phyloP scores from a whole-genome alignment of 2,797 vertebrate genomes.

The Yasuhikotakia modesta region DNA sequence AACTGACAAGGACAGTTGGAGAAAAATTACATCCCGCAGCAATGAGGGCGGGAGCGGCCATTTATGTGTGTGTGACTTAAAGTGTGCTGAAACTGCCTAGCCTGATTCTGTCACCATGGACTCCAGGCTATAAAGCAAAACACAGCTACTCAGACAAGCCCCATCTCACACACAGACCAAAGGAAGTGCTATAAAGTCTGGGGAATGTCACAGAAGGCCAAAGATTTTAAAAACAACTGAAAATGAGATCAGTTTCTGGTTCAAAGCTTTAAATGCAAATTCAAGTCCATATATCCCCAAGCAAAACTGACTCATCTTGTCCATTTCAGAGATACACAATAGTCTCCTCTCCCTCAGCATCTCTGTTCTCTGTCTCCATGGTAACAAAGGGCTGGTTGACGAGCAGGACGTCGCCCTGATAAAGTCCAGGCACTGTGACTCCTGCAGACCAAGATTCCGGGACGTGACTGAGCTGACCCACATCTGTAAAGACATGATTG shows the following conservation, averaged over 20 bases:
- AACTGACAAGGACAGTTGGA: slow-evolving; percentile 33
- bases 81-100: slow-evolving; percentile 41
- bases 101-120: slow-evolving; percentile 55
- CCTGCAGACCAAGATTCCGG: slow-evolving; percentile 65
- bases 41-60: background rate
- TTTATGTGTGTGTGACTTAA: slow-evolving; percentile 12
- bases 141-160: slow-evolving; percentile 27
- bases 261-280: slow-evolving; percentile 24
- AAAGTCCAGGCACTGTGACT: slow-evolving; percentile 59
- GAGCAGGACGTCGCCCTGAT: slow-evolving; percentile 65
- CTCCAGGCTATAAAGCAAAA: slow-evolving; percentile 39
- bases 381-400: slow-evolving; percentile 66
- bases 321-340: slow-evolving; percentile 78
- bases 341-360: slow-evolving; percentile 78
- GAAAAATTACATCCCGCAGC: slow-evolving; percentile 4
- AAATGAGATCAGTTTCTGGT: background rate
- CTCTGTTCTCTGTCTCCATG: slow-evolving; percentile 74
- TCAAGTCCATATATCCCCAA: slow-evolving; percentile 18
- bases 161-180: slow-evolving; percentile 32
- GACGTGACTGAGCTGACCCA: slow-evolving; percentile 60
- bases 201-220: slow-evolving; percentile 30
- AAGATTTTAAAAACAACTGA: slow-evolving; percentile 7
- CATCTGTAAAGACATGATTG: slow-evolving; percentile 48
- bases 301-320: background rate
- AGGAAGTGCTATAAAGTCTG: slow-evolving; percentile 21